These are phyloP conservation scores for Leptopilina syphax DNA, from an alignment of 2,888 invertebrate genomes.

Conservation along the genomic window DNA sequence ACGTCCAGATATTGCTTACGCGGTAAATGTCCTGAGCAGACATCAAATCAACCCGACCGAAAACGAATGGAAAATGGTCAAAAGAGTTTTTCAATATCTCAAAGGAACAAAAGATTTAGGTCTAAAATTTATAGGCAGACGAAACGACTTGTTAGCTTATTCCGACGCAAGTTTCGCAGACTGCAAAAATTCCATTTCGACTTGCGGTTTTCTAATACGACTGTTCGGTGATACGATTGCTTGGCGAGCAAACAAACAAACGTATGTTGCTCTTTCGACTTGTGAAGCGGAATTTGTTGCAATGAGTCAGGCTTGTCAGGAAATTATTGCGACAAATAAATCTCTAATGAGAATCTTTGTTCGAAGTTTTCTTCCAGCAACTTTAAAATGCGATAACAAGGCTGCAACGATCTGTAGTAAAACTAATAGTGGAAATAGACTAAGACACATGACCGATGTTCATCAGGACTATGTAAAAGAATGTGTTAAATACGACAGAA, in stretches of 20 bases:
- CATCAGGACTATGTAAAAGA: slow-evolving; percentile 19
- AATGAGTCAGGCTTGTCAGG: slow-evolving; percentile 24
- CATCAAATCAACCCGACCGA: neutral
- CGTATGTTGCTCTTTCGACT: neutral
- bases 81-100: neutral
- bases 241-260: slow-evolving; percentile 12
- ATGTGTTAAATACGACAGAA: slow-evolving; percentile 1
- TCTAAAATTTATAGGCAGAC: neutral
- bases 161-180: slow-evolving; percentile 13
- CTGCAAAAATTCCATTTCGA: slow-evolving; percentile 10
- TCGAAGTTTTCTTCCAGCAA: neutral
- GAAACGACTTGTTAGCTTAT: neutral
- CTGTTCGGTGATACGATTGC: slow-evolving; percentile 21
- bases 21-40: neutral
- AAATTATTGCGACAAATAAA: slow-evolving; percentile 12
- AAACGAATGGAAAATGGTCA: neutral
- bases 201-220: slow-evolving; percentile 10
- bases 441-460: slow-evolving; percentile 21
- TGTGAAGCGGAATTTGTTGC: slow-evolving; percentile 26
- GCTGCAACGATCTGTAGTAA: slow-evolving; percentile 14
- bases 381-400: neutral
- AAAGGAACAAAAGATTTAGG: slow-evolving; percentile 2
- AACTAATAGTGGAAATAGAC: neutral
- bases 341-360: neutral
- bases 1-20: neutral